Base-by-base conservation (phyloP, 2,113 vertebrate species). In the Copsychus sechellarum region DNA sequence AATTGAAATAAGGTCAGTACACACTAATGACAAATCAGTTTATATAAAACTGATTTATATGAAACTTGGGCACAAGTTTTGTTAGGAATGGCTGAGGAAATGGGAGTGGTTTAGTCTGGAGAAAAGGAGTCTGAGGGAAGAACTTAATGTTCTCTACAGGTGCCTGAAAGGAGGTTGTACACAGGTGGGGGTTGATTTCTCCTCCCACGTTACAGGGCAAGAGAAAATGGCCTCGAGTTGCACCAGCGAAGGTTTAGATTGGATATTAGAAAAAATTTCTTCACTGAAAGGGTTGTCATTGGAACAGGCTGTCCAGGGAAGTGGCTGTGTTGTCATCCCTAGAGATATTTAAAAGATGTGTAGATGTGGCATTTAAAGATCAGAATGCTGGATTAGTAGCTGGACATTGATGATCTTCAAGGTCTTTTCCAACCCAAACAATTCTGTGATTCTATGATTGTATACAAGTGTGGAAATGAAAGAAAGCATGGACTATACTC, bases 171-270 rank as follows among this genome's bases (percentile, higher is more conserved):
- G 47, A 67, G 45, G 4, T 60, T 74, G 28, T 74, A 53, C 7
- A 25, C 0, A 0, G 23, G 11, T 48, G 31, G 14, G 11, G 18
- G 20, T 61, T 89, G 14, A 29, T 47, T 11, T 38, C 45, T 53
- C n/a, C 56, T 81, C 45, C 28, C 25, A 67, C 25, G 45, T 74
- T 51, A 58, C 23, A 73, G 13, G 11, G 34, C 24, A n/a, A 51
- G 33, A 53, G 16, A 72, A 66, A 73, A 38, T 12, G 28, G 28
- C 38, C 28, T 40, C 53, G 45, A 12, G 6, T 45, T 66, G 19
- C 13, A 60, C 34, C n/a, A 40, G 16, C 24, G 29, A 36, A 50
- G 2, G 29, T 81, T 66, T 66, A 29, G 69, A 74, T n/a, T n/a
- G 47, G 16, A 38, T 74, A 45, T 53, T 38, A 45, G 21, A 33